Conservation (phyloP, 2,113 vertebrate species). For the Benitochromis conjunctus region DNA sequence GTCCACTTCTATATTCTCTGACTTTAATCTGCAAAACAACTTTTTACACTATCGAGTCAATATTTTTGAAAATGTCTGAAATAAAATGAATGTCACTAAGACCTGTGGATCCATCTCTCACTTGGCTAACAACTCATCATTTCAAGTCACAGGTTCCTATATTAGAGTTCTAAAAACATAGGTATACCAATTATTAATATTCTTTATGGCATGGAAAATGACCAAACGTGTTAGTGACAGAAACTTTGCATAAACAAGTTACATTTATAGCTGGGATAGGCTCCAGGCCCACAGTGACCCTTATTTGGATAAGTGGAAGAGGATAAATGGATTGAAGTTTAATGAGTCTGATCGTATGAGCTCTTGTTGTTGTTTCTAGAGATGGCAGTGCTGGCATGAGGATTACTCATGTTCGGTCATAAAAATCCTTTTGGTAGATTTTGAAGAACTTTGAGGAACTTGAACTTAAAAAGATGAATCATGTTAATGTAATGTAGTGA, state of each 20-base stretch:
- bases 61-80: background rate
- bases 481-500: background rate
- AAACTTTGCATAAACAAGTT: rapidly evolving
- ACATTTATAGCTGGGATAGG: background rate
- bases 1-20: background rate
- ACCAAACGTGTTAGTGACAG: background rate
- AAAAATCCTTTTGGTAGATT: background rate
- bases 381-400: background rate
- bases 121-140: background rate
- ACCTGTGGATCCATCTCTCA: background rate
- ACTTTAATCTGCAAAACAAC: background rate
- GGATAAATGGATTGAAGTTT: background rate
- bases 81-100: background rate
- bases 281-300: background rate
- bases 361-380: background rate
- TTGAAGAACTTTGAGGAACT: background rate
- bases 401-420: background rate
- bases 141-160: background rate
- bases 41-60: background rate
- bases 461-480: background rate
- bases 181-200: background rate
- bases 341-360: background rate
- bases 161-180: background rate
- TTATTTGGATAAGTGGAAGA: background rate
- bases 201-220: background rate